These are phyloP conservation scores for Meliscaeva auricollis DNA, from an alignment of 2,888 invertebrate genomes.

Conservation along the genomic window DNA sequence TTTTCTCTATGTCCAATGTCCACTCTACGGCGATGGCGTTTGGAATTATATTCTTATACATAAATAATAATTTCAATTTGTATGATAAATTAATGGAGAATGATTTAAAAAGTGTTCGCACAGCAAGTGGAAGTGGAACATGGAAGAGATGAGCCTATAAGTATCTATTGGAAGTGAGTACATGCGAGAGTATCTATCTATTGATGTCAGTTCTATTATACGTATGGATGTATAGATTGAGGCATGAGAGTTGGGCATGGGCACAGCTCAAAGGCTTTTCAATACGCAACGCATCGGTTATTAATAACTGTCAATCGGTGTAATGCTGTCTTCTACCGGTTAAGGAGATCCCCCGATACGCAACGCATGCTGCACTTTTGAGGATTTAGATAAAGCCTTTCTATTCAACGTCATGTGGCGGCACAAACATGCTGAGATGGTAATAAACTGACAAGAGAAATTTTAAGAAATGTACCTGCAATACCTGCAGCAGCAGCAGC, in stretches of 20 bases:
- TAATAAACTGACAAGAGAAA: conserved; percentile 70
- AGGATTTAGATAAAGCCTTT: conserved; percentile 72
- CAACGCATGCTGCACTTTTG: conserved; percentile 59
- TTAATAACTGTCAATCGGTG: conserved; percentile 74
- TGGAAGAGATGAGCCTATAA: neutral
- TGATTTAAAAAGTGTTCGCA: conserved; percentile 69
- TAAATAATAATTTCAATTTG: conserved; percentile 63
- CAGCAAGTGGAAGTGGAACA: conserved; percentile 62
- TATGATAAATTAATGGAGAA: conserved; percentile 71
- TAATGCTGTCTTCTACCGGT: conserved; percentile 64
- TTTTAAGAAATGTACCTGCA: conserved; percentile 38
- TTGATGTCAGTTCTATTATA: conserved; percentile 62
- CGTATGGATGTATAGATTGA: neutral
- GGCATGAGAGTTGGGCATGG: conserved; percentile 31
- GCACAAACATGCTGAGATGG: conserved; percentile 69
- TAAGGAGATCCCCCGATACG: conserved; percentile 56
- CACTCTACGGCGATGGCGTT: neutral
- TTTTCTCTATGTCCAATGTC: conserved; percentile 48
- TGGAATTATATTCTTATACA: conserved; percentile 31
- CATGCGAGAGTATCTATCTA: conserved; percentile 24
- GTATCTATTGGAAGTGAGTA: conserved; percentile 34
- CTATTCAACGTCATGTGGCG: conserved; percentile 57
- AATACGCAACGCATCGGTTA: conserved; percentile 58
- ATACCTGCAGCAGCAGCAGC: neutral
- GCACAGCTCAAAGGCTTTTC: conserved; percentile 35